phyloP scores from a whole-genome alignment of 1,140 invertebrate species.

The Achatina immaculata region DNA sequence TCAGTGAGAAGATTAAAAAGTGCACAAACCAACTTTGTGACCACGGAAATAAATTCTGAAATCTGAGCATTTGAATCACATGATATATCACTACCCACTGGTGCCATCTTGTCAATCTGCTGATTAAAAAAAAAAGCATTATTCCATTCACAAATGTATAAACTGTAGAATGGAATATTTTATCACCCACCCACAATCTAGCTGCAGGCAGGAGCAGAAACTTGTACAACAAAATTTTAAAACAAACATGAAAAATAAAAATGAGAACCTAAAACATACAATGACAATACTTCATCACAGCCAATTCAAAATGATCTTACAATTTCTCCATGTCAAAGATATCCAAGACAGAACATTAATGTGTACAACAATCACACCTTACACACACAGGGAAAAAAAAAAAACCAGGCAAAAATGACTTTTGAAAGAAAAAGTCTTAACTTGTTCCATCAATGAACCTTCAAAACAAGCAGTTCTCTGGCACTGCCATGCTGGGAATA shows the following conservation, averaged over 20 bases:
- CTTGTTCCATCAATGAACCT: neutral
- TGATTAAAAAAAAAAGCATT: too few relatives aligned
- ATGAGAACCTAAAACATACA: neutral
- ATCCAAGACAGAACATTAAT: neutral
- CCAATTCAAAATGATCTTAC: conserved; percentile 17
- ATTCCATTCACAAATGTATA: too few relatives aligned
- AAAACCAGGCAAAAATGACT: neutral
- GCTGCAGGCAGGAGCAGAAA: too few relatives aligned
- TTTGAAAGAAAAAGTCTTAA: neutral
- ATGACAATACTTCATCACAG: neutral
- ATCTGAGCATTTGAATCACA: too few relatives aligned
- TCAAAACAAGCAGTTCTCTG: neutral
- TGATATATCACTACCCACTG: too few relatives aligned
- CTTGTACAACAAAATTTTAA: neutral
- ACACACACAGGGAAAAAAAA: neutral
- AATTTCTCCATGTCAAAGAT: neutral
- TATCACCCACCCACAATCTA: neutral
- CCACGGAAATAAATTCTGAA: too few relatives aligned
- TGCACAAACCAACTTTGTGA: too few relatives aligned
- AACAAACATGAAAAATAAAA: neutral
- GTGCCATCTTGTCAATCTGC: too few relatives aligned
- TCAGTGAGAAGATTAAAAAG: too few relatives aligned
- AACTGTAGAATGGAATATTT: neutral
- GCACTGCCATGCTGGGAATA: too few relatives aligned
- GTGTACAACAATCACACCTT: neutral